phyloP scores from a whole-genome alignment of 2,797 vertebrate species.

The Chrysolophus pictus region DNA sequence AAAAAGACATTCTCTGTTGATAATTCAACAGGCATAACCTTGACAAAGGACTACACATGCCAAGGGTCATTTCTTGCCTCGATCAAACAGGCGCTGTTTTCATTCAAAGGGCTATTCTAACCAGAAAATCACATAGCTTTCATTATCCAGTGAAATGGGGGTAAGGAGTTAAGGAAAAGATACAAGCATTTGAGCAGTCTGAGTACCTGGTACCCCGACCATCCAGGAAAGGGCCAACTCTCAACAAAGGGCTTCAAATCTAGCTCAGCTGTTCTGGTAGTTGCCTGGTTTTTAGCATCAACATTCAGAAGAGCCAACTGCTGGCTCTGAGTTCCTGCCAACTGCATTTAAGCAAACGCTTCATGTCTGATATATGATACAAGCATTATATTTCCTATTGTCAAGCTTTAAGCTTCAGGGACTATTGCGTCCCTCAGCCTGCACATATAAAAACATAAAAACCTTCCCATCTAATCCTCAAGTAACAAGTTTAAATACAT shows the following conservation, averaged over 20 bases:
- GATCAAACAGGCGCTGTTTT: not conserved
- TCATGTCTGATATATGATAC: not conserved
- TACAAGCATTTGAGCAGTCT: not conserved
- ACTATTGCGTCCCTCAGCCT: not conserved
- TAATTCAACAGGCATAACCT: not conserved
- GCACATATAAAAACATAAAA: not conserved
- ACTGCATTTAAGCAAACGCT: not conserved
- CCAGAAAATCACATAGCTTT: not conserved
- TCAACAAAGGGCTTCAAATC: not conserved
- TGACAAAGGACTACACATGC: not conserved
- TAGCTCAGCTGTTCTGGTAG: not conserved
- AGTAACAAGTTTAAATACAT: not conserved
- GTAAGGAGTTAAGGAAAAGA: not conserved
- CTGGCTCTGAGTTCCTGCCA: not conserved
- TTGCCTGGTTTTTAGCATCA: not conserved
- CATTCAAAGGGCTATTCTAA: not conserved
- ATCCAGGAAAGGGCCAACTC: not conserved
- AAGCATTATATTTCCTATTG: not conserved
- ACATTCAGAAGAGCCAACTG: not conserved
- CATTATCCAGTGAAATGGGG: not conserved
- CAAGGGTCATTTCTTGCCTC: not conserved
- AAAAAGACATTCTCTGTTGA: not conserved
- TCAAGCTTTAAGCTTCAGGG: not conserved
- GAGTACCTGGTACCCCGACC: accelerated
- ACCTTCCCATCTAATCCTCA: not conserved